These are phyloP conservation scores for Alethe castanea DNA, from an alignment of 2,113 vertebrate species.

Conservation along the genomic window DNA sequence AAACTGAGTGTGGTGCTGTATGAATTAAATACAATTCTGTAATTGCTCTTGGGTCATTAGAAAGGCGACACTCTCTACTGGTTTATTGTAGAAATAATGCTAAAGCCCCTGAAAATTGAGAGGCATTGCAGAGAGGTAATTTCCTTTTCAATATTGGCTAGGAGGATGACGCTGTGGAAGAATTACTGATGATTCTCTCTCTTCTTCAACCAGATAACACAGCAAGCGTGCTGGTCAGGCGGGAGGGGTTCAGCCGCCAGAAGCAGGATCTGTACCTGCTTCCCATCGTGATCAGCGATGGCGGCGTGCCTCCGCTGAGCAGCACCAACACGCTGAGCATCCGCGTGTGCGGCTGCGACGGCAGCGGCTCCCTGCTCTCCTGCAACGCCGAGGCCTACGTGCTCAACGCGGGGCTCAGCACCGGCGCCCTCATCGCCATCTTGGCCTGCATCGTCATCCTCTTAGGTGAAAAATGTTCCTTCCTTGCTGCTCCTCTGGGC, in stretches of 20 bases:
- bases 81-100: background rate
- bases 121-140: background rate
- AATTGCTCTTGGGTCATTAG: background rate
- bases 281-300: constrained; percentile 92
- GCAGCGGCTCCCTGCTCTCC: constrained; percentile 81
- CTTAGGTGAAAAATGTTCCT: constrained; percentile 75
- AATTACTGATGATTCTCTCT: background rate
- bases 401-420: constrained; percentile 90
- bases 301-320: constrained; percentile 85
- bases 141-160: background rate
- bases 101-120: background rate
- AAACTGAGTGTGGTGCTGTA: background rate
- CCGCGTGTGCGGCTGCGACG: constrained; percentile 90
- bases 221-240: constrained; percentile 83
- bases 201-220: constrained; percentile 82
- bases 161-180: background rate
- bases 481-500: fast-evolving
- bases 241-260: constrained; percentile 85
- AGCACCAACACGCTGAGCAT: constrained; percentile 93
- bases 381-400: constrained; percentile 90
- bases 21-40: background rate
- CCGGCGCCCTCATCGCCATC: constrained; percentile 92
- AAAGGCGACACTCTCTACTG: background rate
- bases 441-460: constrained; percentile 95
- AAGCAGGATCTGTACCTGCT: constrained; percentile 89